Conservation (phyloP, 64 coral and sea anemone species). For the Montipora foliosa region DNA sequence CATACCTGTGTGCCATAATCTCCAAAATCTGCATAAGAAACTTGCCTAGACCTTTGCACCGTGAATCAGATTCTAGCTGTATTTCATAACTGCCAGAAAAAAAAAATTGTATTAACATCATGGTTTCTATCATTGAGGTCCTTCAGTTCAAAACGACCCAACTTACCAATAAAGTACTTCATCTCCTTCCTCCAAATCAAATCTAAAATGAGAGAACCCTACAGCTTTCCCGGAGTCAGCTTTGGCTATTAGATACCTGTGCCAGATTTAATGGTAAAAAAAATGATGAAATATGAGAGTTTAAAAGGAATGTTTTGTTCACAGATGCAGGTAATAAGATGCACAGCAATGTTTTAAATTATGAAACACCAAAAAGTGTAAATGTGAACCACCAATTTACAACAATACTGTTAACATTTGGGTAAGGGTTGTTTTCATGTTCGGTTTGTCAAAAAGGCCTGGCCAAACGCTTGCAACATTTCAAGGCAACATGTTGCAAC, state of each 20-base stretch:
- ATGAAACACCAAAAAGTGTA: too few species aligned
- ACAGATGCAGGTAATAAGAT: too few species aligned
- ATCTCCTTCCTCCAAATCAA: slow-evolving; percentile 96
- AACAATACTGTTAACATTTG: too few species aligned
- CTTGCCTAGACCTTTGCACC: slow-evolving; percentile 91
- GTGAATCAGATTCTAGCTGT: slow-evolving; percentile 81
- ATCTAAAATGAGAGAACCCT: slow-evolving; percentile 92
- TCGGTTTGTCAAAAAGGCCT: too few species aligned
- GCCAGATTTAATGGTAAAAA: neutral
- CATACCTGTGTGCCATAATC: slow-evolving; percentile 91
- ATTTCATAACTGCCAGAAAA: slow-evolving; percentile 91
- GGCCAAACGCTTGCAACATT: too few species aligned
- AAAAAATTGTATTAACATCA: neutral
- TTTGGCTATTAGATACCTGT: slow-evolving; percentile 90
- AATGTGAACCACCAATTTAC: too few species aligned
- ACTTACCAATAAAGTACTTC: slow-evolving; percentile 98
- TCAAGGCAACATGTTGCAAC: too few species aligned
- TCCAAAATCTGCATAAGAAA: slow-evolving; percentile 98
- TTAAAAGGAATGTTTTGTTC: neutral
- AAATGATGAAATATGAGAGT: neutral
- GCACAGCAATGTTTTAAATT: too few species aligned
- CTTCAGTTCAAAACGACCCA: neutral
- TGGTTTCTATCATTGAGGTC: neutral
- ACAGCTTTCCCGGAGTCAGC: slow-evolving; percentile 70
- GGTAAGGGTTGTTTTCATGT: too few species aligned